Percentiles rank a stretch among this genome's conserved stretches.
phyloP scores from a whole-genome alignment of 2,113 vertebrate genomes.

The Uria aalge region DNA sequence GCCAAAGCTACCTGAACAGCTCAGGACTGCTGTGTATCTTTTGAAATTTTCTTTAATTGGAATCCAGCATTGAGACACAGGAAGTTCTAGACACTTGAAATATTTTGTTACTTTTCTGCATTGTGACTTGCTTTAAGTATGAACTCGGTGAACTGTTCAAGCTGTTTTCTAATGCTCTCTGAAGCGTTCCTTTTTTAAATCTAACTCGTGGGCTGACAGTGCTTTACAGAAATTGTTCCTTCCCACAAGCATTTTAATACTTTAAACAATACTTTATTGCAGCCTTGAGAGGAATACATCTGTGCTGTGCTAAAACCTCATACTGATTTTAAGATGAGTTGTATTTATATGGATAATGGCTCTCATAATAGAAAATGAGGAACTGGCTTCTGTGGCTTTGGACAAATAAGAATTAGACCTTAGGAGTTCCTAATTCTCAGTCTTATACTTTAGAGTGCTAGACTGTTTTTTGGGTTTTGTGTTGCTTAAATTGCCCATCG shows the following conservation, averaged over 20 bases:
- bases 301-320: background rate
- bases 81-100: background rate
- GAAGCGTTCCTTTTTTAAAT: constrained; percentile 14
- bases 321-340: background rate
- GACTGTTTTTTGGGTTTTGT: background rate
- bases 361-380: background rate
- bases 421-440: background rate
- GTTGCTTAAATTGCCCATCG: background rate
- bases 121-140: constrained; percentile 2
- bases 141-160: background rate
- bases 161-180: constrained; percentile 18
- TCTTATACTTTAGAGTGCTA: background rate
- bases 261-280: constrained; percentile 19
- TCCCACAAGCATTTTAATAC: constrained; percentile 42
- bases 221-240: constrained; percentile 37
- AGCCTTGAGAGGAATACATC: background rate
- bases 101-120: background rate
- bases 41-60: background rate
- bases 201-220: constrained; percentile 16
- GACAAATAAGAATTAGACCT: background rate
- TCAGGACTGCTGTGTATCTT: background rate
- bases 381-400: background rate
- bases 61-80: background rate
- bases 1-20: background rate
- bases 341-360: background rate